Evolutionary conservation across 2,113 vertebrate species (phyloP).

Genomic region (Dinomys branickii): DNA sequence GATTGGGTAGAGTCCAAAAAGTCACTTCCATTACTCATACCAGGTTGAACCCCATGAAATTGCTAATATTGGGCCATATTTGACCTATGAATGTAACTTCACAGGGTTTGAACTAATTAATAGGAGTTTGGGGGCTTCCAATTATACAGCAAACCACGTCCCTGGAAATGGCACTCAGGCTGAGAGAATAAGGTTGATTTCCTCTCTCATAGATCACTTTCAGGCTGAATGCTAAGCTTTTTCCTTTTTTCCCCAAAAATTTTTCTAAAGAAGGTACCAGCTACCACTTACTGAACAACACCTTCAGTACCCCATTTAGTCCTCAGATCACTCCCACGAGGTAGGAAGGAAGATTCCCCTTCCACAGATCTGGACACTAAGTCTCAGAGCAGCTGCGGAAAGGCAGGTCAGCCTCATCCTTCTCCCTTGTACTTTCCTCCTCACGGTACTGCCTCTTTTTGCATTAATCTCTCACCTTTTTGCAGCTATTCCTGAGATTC

Average conservation of each 20-base stretch:
- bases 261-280: neutral
- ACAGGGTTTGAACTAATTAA: neutral
- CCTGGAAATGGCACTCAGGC: neutral
- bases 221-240: neutral
- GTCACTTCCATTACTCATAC: neutral
- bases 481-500: neutral
- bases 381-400: neutral
- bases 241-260: no score
- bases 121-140: neutral
- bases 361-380: neutral
- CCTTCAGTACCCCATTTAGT: neutral
- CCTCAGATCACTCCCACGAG: neutral
- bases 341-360: neutral
- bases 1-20: neutral
- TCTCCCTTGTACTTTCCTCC: rapidly evolving
- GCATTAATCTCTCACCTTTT: neutral
- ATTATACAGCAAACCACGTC: neutral
- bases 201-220: neutral
- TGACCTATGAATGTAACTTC: slow-evolving; percentile 13
- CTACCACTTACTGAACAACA: neutral
- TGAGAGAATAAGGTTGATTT: neutral
- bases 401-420: neutral
- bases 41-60: neutral
- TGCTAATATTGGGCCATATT: neutral
- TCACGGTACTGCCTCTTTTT: neutral